These are phyloP conservation scores for Bos javanicus DNA, from an alignment of 2,113 vertebrate species.

Conservation along the genomic window DNA sequence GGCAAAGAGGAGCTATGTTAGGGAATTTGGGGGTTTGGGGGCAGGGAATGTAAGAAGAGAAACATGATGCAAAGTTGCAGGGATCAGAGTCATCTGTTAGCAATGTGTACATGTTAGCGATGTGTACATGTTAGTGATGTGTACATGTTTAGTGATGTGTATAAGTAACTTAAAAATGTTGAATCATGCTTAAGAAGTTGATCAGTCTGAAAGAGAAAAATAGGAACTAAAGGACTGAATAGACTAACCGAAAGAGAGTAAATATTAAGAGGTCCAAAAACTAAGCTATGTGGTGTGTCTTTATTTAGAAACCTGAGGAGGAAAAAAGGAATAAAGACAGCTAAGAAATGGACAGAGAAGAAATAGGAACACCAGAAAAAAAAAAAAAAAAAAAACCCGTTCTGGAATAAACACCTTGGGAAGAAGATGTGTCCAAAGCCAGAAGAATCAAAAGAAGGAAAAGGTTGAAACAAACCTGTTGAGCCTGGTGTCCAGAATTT, in stretches of 20 bases:
- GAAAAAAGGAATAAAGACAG: no score
- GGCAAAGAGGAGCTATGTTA: background rate
- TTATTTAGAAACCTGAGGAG: no score
- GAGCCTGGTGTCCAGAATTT: background rate
- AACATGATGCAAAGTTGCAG: background rate
- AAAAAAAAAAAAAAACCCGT: background rate
- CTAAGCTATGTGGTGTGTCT: no score
- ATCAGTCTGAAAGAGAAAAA: no score
- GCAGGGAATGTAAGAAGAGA: background rate
- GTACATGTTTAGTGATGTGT: background rate
- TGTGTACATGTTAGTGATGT: background rate
- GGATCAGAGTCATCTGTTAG: background rate
- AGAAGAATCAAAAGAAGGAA: background rate
- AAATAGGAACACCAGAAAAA: background rate
- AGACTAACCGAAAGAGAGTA: no score
- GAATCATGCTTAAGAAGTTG: no score
- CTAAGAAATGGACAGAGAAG: background rate
- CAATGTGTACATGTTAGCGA: background rate
- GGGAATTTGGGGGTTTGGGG: background rate
- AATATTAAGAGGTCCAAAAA: no score
- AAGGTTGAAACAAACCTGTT: background rate
- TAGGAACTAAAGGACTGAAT: no score
- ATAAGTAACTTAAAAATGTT: background rate
- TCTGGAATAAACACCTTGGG: background rate
- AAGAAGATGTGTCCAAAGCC: background rate